Conservation (phyloP, 2,888 invertebrate species). For the Scaptomyza flava region DNA sequence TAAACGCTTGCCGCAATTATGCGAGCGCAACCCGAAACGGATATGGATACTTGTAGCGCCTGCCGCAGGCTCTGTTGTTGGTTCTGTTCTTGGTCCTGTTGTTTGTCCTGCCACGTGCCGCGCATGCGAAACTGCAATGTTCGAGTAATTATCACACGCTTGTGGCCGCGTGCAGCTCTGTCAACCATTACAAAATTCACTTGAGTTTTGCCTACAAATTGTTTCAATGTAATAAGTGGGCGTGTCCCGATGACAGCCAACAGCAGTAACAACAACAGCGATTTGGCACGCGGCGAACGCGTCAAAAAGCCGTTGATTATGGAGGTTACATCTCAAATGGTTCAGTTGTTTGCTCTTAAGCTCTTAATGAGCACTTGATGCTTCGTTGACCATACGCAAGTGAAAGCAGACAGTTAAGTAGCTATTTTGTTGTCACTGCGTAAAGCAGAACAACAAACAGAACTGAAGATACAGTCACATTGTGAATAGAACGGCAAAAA, state of each 20-base stretch:
- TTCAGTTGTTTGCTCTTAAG: slow-evolving; percentile 66
- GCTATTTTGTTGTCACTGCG: not conserved
- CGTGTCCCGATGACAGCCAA: slow-evolving; percentile 58
- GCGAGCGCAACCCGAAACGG: slow-evolving; percentile 67
- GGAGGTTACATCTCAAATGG: slow-evolving; percentile 59
- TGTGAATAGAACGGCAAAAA: too few relatives aligned
- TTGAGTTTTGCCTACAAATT: slow-evolving; percentile 67
- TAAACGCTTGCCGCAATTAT: slow-evolving; percentile 72
- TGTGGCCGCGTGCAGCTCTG: slow-evolving; percentile 65
- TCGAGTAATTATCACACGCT: slow-evolving; percentile 81
- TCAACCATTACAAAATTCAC: slow-evolving; percentile 41
- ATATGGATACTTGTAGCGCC: slow-evolving; percentile 81
- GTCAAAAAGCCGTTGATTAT: slow-evolving; percentile 79
- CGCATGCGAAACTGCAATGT: slow-evolving; percentile 69
- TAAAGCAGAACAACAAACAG: not conserved
- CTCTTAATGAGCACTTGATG: slow-evolving; percentile 76
- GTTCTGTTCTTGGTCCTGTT: not conserved
- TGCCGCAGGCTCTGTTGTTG: slow-evolving; percentile 15
- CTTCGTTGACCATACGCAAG: slow-evolving; percentile 30
- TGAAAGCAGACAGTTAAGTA: not conserved
- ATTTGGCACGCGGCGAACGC: slow-evolving; percentile 60
- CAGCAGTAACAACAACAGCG: slow-evolving; percentile 41
- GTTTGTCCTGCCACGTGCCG: slow-evolving; percentile 69
- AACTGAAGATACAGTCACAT: not conserved
- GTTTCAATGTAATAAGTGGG: slow-evolving; percentile 69